These are phyloP conservation scores for Polymixis lichenea DNA, from an alignment of 2,888 invertebrate species.

Conservation along the genomic window DNA sequence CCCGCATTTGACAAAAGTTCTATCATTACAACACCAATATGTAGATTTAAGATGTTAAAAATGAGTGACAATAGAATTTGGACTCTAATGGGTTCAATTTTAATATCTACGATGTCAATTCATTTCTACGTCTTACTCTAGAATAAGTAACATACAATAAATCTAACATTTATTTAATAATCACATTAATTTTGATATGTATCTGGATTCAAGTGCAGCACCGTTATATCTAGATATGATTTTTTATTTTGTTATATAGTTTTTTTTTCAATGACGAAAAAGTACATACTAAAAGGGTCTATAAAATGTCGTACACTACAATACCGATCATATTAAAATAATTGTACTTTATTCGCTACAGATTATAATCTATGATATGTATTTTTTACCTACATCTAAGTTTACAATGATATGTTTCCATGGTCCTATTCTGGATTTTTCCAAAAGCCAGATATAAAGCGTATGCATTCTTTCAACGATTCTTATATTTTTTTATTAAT, in stretches of 20 bases:
- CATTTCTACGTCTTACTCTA: conserved; percentile 76
- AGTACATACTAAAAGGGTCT: conserved; percentile 78
- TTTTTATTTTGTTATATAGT: conserved; percentile 72
- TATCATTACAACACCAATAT: conserved; percentile 68
- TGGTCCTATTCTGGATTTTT: conserved; percentile 89
- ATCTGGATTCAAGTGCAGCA: conserved; percentile 83
- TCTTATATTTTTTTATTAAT: conserved; percentile 78
- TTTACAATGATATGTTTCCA: conserved; percentile 87
- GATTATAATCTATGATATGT: conserved; percentile 85
- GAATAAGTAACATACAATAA: conserved; percentile 78
- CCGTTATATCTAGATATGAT: conserved; percentile 79
- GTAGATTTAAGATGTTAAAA: conserved; percentile 67
- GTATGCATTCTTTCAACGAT: conserved; percentile 88
- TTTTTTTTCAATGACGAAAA: conserved; percentile 69
- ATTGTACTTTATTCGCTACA: conserved; percentile 87
- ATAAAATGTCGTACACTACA: conserved; percentile 86
- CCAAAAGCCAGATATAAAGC: conserved; percentile 90
- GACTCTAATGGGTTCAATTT: conserved; percentile 63
- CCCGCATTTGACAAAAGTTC: conserved; percentile 90
- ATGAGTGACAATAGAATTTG: conserved; percentile 65
- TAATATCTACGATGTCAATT: conserved; percentile 69
- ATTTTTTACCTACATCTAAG: conserved; percentile 78
- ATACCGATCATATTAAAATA: conserved; percentile 89
- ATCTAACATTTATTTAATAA: conserved; percentile 76
- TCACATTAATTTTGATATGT: conserved; percentile 90